A percentile compares a stretch with the other conserved stretches of the same genome.
phyloP scores from a whole-genome alignment of 2,797 vertebrate species.

The Mus minutoides region DNA sequence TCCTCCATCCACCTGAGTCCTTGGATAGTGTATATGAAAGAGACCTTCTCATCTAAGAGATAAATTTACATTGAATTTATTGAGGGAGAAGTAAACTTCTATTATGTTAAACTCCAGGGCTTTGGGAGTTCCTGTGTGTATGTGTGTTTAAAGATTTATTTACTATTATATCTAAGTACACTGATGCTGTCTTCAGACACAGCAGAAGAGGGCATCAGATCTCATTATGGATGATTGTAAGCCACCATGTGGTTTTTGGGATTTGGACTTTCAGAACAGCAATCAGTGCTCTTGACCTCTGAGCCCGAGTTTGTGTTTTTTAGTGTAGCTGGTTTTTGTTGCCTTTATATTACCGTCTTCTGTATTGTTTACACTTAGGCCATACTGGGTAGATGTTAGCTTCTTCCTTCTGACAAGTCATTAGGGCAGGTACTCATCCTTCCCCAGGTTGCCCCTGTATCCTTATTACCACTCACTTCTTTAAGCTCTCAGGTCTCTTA shows the following conservation, averaged over 20 bases:
- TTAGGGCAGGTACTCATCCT: neutral
- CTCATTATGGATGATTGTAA: too few species aligned
- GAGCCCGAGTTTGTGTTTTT: neutral
- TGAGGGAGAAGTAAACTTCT: slow-evolving; percentile 24
- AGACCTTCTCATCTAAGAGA: neutral
- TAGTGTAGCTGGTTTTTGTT: neutral
- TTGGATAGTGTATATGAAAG: neutral
- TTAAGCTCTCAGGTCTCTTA: neutral
- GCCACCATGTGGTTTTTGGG: too few species aligned
- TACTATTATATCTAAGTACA: too few species aligned
- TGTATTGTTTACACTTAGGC: neutral
- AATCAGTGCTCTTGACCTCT: too few species aligned
- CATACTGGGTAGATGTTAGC: neutral
- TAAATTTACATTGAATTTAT: slow-evolving; percentile 24
- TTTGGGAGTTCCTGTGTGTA: neutral
- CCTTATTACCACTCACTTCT: neutral
- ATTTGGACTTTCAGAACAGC: too few species aligned
- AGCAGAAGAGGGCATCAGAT: too few species aligned
- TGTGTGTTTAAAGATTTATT: too few species aligned
- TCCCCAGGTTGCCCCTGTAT: neutral
- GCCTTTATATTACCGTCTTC: neutral
- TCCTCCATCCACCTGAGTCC: neutral
- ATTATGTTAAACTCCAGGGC: neutral
- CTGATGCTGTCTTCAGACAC: too few species aligned
- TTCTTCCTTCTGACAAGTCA: neutral